Evolutionary conservation across 2,113 vertebrate species (phyloP).

Genomic region (Vanacampus margaritifer): DNA sequence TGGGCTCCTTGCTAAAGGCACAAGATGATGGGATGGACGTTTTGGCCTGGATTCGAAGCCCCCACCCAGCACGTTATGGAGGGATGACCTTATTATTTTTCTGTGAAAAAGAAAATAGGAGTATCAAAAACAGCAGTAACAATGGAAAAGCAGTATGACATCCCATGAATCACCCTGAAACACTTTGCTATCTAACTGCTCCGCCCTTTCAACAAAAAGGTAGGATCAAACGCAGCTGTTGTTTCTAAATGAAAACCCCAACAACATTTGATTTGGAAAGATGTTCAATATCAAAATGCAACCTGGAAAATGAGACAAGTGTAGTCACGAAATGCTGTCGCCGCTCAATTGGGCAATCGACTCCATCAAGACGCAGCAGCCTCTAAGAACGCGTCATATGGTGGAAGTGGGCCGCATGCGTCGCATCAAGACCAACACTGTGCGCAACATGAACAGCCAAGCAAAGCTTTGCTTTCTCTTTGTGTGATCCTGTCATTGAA

Average conservation of each 20-base stretch:
- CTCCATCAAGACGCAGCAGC: too few relatives aligned
- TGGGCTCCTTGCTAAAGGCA: neutral
- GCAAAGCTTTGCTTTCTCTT: slow-evolving; percentile 39
- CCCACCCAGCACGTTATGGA: neutral
- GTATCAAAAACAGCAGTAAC: neutral
- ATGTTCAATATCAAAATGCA: neutral
- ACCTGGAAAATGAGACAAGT: neutral
- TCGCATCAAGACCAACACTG: slow-evolving; percentile 48
- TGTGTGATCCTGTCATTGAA: slow-evolving; percentile 59
- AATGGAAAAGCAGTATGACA: neutral
- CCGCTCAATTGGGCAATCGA: too few relatives aligned
- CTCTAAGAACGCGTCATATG: too few relatives aligned
- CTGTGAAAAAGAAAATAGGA: neutral
- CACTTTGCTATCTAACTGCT: neutral
- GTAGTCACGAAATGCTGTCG: too few relatives aligned
- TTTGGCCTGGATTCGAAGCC: neutral
- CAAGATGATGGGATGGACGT: neutral
- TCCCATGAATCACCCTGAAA: neutral
- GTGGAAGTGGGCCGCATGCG: too few relatives aligned
- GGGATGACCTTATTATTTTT: slow-evolving; percentile 1
- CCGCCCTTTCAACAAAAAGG: neutral
- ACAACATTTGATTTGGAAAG: neutral
- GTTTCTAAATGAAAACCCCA: neutral
- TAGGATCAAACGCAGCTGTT: neutral
- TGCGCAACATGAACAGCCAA: slow-evolving; percentile 42